A percentile compares a stretch with the other conserved stretches of the same genome.
Evolutionary conservation across 2,797 vertebrate genomes (phyloP).

Genomic region (Sparidentex hasta): DNA sequence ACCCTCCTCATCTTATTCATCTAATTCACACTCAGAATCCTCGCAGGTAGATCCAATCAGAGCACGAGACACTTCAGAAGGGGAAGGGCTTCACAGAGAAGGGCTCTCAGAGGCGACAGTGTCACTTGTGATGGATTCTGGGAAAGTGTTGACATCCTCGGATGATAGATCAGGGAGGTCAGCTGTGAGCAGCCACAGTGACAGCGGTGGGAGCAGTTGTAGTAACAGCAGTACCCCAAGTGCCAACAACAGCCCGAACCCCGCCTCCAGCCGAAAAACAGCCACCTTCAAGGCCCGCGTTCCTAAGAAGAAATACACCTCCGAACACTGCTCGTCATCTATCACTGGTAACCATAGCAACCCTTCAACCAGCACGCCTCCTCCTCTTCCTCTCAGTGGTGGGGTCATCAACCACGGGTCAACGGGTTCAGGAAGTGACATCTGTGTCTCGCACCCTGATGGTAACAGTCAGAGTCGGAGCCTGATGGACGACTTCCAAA

Average conservation of each 20-base stretch:
- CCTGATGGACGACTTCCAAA: constrained; percentile 68
- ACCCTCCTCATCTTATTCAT: constrained; percentile 68
- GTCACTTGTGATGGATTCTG: constrained; percentile 62
- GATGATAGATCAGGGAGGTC: constrained; percentile 69
- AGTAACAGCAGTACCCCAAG: constrained; percentile 84
- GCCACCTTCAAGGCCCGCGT: constrained; percentile 93
- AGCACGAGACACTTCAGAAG: constrained; percentile 64
- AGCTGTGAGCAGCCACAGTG: constrained; percentile 70
- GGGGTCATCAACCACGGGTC: constrained; percentile 65
- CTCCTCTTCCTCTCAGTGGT: constrained; percentile 64
- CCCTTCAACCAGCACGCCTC: constrained; percentile 73
- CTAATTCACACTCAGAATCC: constrained; percentile 75
- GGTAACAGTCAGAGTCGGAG: constrained; percentile 66
- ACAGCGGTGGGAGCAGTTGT: constrained; percentile 76
- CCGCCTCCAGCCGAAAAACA: constrained; percentile 90
- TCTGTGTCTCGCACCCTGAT: constrained; percentile 57
- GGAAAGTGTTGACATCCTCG: constrained; percentile 61
- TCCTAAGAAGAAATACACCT: constrained; percentile 91
- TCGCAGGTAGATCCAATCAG: constrained; percentile 73
- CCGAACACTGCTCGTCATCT: constrained; percentile 83
- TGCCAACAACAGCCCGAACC: constrained; percentile 86
- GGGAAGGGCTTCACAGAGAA: constrained; percentile 74
- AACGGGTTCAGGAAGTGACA: constrained; percentile 54
- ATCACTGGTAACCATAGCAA: constrained; percentile 78
- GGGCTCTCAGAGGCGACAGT: constrained; percentile 61